phyloP scores from a whole-genome alignment of 2,797 vertebrate species.

The Ctenosaura bakeri region DNA sequence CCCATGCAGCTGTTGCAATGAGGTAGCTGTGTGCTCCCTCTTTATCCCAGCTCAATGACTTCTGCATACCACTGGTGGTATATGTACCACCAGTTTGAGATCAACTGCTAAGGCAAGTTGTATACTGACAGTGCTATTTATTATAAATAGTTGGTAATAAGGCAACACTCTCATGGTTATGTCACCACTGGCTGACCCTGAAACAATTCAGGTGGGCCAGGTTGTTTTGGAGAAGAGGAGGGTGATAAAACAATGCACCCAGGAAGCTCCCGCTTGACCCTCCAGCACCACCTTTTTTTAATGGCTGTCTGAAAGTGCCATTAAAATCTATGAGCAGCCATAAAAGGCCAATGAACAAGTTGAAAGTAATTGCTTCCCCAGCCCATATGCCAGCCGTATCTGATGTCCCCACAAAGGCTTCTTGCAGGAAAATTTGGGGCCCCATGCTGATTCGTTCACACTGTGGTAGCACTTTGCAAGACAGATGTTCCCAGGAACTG shows the following conservation, averaged over 20 bases:
- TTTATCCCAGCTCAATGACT: no score
- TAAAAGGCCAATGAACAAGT: constrained; percentile 9
- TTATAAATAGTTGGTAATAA: no score
- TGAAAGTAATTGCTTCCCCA: constrained; percentile 28
- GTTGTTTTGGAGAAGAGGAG: not conserved
- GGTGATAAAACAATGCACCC: not conserved
- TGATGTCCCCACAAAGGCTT: constrained; percentile 3
- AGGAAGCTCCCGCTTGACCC: not conserved
- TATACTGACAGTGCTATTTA: not conserved
- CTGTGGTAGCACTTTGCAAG: not conserved
- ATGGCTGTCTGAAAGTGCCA: constrained; percentile 10
- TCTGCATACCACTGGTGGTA: no score
- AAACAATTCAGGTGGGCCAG: not conserved
- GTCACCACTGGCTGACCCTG: not conserved
- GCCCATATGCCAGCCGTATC: constrained; percentile 12
- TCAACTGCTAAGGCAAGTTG: no score
- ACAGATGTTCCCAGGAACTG: constrained; percentile 30
- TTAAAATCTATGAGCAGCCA: constrained; percentile 22
- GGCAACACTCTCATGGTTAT: not conserved
- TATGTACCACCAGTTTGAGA: no score
- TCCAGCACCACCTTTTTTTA: not conserved
- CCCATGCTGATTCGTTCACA: constrained; percentile 16
- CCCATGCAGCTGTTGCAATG: not conserved
- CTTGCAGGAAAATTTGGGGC: not conserved
- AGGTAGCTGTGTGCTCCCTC: not conserved